Conservation (phyloP, 35 echinoderm and acorn worm species). For the Acanthaster planci region DNA sequence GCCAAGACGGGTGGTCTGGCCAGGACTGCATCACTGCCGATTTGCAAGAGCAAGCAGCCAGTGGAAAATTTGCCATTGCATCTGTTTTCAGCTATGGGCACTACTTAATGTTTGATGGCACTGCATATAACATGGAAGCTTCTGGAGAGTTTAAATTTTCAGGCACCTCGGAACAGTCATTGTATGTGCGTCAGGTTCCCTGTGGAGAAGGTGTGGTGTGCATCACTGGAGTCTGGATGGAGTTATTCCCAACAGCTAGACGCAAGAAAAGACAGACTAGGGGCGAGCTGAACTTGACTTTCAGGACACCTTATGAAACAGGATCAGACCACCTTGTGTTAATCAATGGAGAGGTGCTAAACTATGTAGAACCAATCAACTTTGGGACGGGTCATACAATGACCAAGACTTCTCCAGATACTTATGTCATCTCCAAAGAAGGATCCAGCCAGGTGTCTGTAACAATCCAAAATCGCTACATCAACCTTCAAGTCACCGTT, state of each 20-base stretch:
- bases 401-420: conserved; percentile 26
- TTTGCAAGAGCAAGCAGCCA: not conserved
- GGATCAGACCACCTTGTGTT: conserved; percentile 17
- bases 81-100: conserved; percentile 74
- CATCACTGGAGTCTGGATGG: conserved; percentile 69
- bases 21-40: conserved; percentile 53
- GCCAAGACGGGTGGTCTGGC: conserved; percentile 62
- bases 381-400: conserved; percentile 45
- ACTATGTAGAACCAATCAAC: conserved; percentile 20
- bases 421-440: conserved; percentile 37
- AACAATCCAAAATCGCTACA: conserved; percentile 30
- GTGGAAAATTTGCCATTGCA: conserved; percentile 36
- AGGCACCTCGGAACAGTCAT: conserved; percentile 9
- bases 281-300: conserved; percentile 33
- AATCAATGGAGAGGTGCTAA: conserved; percentile 45
- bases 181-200: conserved; percentile 72
- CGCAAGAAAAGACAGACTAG: not conserved
- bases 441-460: conserved; percentile 39
- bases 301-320: conserved; percentile 37
- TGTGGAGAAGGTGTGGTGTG: conserved; percentile 51
- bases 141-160: conserved; percentile 72
- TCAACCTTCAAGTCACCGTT: conserved; percentile 55
- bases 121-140: conserved; percentile 50
- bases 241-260: not conserved
- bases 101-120: conserved; percentile 76